These are phyloP conservation scores for Trachymyrmex septentrionalis DNA, from an alignment of 1,140 invertebrate species.

Conservation along the genomic window DNA sequence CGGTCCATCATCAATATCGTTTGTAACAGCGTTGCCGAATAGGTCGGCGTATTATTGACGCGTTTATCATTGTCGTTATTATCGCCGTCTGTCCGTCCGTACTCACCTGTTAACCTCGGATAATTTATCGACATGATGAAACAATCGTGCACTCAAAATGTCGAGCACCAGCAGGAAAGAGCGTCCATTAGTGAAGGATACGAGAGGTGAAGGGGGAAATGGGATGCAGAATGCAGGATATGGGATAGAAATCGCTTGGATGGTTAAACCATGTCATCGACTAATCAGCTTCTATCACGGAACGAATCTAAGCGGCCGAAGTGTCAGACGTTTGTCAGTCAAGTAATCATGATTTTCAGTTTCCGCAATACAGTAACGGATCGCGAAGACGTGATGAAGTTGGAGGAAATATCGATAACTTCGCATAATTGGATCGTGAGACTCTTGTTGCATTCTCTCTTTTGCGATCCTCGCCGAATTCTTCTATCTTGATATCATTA, in stretches of 20 bases:
- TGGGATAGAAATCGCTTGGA: slow-evolving; percentile 36
- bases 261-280: slow-evolving; percentile 61
- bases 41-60: slow-evolving; percentile 69
- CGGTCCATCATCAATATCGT: slow-evolving; percentile 48
- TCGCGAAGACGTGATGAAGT: background rate
- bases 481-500: slow-evolving; percentile 17
- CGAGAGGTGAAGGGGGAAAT: background rate
- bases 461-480: background rate
- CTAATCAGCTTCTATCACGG: slow-evolving; percentile 77
- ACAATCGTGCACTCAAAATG: slow-evolving; percentile 75
- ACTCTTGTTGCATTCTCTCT: background rate
- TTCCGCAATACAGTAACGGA: slow-evolving; percentile 45
- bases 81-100: slow-evolving; percentile 67
- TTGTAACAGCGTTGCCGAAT: slow-evolving; percentile 38
- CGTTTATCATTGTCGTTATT: slow-evolving; percentile 73
- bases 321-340: slow-evolving; percentile 70
- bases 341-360: slow-evolving; percentile 33
- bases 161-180: slow-evolving; percentile 36
- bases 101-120: slow-evolving; percentile 78
- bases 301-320: slow-evolving; percentile 5
- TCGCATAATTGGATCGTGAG: background rate
- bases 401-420: background rate
- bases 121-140: slow-evolving; percentile 77
- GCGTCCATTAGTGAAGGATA: background rate
- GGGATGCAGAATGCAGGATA: background rate